These are phyloP conservation scores for Bruchidius siliquastri DNA, from an alignment of 2,888 invertebrate genomes.

Conservation along the genomic window DNA sequence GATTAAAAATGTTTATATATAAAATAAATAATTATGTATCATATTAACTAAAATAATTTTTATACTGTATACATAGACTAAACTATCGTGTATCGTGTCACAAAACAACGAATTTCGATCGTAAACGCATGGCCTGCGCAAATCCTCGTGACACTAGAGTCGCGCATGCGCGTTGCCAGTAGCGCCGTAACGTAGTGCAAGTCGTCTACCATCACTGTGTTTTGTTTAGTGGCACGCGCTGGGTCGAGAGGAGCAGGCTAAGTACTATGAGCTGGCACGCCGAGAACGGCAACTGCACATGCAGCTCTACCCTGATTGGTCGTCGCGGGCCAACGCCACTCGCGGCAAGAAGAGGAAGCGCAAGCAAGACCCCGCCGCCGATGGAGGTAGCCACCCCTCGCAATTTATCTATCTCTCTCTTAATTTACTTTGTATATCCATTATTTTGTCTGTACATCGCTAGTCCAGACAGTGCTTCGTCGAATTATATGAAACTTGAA, in stretches of 20 bases:
- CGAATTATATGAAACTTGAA: not conserved
- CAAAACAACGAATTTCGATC: not conserved
- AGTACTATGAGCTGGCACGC: constrained; percentile 99
- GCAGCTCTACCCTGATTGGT: constrained; percentile 99
- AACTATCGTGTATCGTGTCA: too few species aligned
- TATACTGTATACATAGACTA: too few species aligned
- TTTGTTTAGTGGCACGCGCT: constrained; percentile 95
- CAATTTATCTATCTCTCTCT: constrained; percentile 21
- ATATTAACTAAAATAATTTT: too few species aligned
- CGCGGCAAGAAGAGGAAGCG: constrained; percentile 99
- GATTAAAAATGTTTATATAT: too few species aligned
- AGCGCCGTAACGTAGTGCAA: constrained; percentile 1
- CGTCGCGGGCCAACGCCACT: constrained; percentile 99
- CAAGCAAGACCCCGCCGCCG: constrained; percentile 89
- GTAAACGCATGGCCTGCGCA: not conserved
- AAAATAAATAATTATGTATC: too few species aligned
- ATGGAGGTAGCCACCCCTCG: constrained; percentile 79
- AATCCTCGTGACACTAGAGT: constrained; percentile 4
- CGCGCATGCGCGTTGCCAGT: constrained; percentile 11
- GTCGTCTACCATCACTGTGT: constrained; percentile 26
- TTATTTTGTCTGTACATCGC: constrained; percentile 3
- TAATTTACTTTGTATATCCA: constrained; percentile 10
- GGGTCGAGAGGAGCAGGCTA: constrained; percentile 99
- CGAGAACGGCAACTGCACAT: constrained; percentile 99
- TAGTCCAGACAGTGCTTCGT: not conserved